A percentile compares a stretch with the other conserved stretches of the same genome.
Evolutionary conservation across 2,797 vertebrate genomes (phyloP).

Genomic region (Lutjanus argentimaculatus): DNA sequence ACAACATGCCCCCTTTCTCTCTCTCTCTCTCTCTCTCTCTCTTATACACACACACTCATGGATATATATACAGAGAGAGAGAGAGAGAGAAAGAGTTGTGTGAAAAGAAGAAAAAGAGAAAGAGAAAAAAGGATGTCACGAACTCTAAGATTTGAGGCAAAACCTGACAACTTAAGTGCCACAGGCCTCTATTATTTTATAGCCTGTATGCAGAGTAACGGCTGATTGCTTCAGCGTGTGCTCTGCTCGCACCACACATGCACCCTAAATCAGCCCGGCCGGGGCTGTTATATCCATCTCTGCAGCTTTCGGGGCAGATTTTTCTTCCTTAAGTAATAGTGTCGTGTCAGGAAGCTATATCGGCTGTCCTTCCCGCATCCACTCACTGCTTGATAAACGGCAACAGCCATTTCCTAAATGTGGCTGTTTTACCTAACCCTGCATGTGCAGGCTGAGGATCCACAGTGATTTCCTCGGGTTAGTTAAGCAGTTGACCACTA

Average conservation of each 20-base stretch:
- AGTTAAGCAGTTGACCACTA: conserved; percentile 76
- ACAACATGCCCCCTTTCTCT: not conserved
- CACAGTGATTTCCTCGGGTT: conserved; percentile 19
- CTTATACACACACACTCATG: too few species aligned
- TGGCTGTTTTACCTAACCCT: conserved; percentile 22
- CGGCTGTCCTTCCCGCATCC: conserved; percentile 32
- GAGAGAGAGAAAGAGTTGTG: conserved; percentile 8
- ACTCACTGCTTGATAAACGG: conserved; percentile 49
- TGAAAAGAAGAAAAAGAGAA: conserved; percentile 19
- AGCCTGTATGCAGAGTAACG: conserved; percentile 57
- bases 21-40: not conserved
- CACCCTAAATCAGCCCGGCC: conserved; percentile 55
- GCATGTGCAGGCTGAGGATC: conserved; percentile 32
- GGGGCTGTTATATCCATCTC: conserved; percentile 60
- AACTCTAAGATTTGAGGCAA: conserved; percentile 57
- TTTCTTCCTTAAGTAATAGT: conserved; percentile 38
- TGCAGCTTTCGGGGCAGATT: conserved; percentile 40
- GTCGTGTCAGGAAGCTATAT: conserved; percentile 47
- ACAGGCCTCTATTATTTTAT: conserved; percentile 64
- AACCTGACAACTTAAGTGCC: conserved; percentile 65
- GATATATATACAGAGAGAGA: too few species aligned
- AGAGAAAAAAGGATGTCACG: conserved; percentile 33
- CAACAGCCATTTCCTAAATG: conserved; percentile 35
- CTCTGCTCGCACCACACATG: conserved; percentile 55
- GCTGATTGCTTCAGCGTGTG: conserved; percentile 74